Evolutionary conservation across 1,140 invertebrate species (phyloP).

Genomic region (Zaprionus tsacasi): DNA sequence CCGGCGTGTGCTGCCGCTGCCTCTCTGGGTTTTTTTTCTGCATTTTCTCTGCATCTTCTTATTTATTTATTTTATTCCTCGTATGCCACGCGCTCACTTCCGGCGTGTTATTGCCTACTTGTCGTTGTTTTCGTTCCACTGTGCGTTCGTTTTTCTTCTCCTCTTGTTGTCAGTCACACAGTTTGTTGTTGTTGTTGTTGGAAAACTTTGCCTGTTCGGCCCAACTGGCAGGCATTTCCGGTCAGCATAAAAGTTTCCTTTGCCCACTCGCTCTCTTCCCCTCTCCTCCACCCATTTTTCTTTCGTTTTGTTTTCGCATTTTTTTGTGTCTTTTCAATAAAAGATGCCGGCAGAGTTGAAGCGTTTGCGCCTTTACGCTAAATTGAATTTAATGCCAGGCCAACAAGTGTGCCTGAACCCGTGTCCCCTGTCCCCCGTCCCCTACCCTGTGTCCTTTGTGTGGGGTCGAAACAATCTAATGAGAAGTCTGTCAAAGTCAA

Average conservation of each 20-base stretch:
- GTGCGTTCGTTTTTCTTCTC: conserved; percentile 22
- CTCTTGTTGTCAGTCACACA: conserved; percentile 29
- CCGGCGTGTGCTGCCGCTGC: conserved; percentile 40
- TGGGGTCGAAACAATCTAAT: conserved; percentile 45
- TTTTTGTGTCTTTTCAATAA: conserved; percentile 41
- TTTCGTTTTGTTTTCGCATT: conserved; percentile 28
- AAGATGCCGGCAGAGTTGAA: conserved; percentile 54
- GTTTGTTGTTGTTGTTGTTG: conserved; percentile 27
- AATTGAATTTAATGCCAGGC: conserved; percentile 76
- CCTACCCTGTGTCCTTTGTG: conserved; percentile 33
- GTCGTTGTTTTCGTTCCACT: conserved; percentile 18
- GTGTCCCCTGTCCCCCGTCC: not conserved
- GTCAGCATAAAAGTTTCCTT: conserved; percentile 65
- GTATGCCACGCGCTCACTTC: conserved; percentile 73
- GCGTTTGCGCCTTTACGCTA: conserved; percentile 78
- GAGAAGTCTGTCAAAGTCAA: conserved; percentile 49
- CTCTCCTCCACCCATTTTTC: conserved; percentile 4
- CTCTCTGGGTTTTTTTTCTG: conserved; percentile 28
- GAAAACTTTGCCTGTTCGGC: conserved; percentile 60
- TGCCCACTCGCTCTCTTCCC: conserved; percentile 5
- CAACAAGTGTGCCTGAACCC: conserved; percentile 38
- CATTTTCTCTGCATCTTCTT: conserved; percentile 12
- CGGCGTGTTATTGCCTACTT: conserved; percentile 71
- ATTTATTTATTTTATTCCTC: conserved; percentile 51
- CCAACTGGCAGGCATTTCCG: conserved; percentile 67